Conservation (phyloP, 2,888 invertebrate genomes). For the Globia sparganii region DNA sequence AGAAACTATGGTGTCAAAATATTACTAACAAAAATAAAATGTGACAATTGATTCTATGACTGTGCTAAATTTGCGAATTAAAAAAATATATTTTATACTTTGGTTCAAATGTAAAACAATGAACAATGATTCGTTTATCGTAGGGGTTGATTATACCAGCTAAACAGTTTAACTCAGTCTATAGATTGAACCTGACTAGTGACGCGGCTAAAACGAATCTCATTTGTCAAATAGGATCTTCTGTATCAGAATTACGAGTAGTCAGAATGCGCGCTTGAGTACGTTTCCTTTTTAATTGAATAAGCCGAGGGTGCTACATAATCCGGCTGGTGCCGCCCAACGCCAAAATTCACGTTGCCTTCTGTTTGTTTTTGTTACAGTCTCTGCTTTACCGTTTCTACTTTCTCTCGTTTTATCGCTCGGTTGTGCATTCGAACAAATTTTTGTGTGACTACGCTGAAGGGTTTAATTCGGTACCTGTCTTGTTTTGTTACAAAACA, state of each 20-base stretch:
- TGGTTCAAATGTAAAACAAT: background rate
- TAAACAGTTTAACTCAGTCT: slow-evolving; percentile 20
- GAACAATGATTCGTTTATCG: background rate
- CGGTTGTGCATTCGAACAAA: slow-evolving; percentile 45
- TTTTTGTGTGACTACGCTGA: slow-evolving; percentile 24
- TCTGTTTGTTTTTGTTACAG: slow-evolving; percentile 79
- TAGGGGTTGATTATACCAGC: slow-evolving; percentile 9
- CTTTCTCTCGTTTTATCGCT: slow-evolving; percentile 67
- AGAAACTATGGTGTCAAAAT: background rate
- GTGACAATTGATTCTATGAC: background rate
- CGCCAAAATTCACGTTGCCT: slow-evolving; percentile 77
- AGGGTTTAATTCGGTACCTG: slow-evolving; percentile 8
- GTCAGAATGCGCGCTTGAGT: slow-evolving; percentile 76
- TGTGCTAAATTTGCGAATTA: background rate
- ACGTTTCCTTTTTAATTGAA: slow-evolving; percentile 84
- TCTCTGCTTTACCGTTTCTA: slow-evolving; percentile 73
- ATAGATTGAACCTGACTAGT: slow-evolving; percentile 42
- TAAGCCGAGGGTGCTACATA: slow-evolving; percentile 83
- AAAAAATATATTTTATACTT: background rate
- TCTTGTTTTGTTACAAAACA: background rate
- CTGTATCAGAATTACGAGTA: slow-evolving; percentile 77
- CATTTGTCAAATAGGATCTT: slow-evolving; percentile 76
- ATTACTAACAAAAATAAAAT: background rate
- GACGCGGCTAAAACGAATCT: slow-evolving; percentile 69
- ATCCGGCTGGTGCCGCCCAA: slow-evolving; percentile 78